Evolutionary conservation across 2,797 vertebrate genomes (phyloP), one percentile per base, ranked within the genome.

Genomic region (Carapus acus): DNA sequence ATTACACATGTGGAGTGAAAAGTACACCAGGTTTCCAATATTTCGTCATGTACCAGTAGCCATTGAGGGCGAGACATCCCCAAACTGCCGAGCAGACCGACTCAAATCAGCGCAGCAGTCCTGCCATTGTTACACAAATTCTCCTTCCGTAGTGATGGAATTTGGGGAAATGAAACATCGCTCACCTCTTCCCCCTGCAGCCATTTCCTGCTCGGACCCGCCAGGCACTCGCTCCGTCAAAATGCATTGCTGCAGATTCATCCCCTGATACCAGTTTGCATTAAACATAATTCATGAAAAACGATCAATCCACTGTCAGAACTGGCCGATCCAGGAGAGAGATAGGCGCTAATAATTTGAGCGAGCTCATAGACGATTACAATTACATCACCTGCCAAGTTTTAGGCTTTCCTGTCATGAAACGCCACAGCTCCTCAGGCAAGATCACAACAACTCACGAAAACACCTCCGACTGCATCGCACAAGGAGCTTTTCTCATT

Each of bases 241-340:
- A 46, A 23, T 44, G 42, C 53, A 49, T 33, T 24, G 43, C 40
- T 69, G 49, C 43, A 57, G 49, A 58, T 69, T 78, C 62, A 62
- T 64, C 69, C 66, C n/a, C n/a, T n/a, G n/a, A 47, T 51, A 58
- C 47, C 54, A 70, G 62, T 43, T 69, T 62, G 67, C 64, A 53
- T 45, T 58, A 75, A 70, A 60, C 48, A 12, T 33, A 7, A 33
- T 33, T 63, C 58, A 74, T 74, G 79, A 69, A 80, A 81, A 71
- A 65, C 45, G 55, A 78, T 71, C 78, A 65, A 74, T 81, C 81
- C 72, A 64, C 58, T 76, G 60, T 72, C 77, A 83, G 71, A 71
- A 59, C n/a, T 76, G 70, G 55, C 52, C 27, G 51, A 69, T 59
- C 42, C 48, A 49, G 60, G 52, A 27, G 24, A 27, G 24, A 27